A percentile compares a stretch with the other conserved stretches of the same genome.
These are phyloP conservation scores for Erpornis zantholeuca DNA, from an alignment of 2,113 vertebrate genomes.

Conservation along the genomic window DNA sequence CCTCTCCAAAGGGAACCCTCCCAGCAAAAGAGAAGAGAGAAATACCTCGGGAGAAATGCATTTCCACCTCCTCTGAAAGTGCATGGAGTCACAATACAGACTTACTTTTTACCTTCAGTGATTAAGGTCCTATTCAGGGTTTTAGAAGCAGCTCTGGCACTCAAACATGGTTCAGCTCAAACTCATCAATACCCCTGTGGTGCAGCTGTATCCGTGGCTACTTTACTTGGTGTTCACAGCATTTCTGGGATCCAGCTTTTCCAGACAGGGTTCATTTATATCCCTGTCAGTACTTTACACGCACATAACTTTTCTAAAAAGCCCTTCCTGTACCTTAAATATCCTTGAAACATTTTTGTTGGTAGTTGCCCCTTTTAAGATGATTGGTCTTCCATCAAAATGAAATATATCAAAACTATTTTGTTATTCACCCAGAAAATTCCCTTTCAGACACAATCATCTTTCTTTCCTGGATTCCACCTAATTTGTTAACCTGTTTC, in stretches of 20 bases:
- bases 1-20: not conserved
- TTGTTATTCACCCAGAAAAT: conserved; percentile 48
- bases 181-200: not conserved
- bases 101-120: not conserved
- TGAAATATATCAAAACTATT: conserved; percentile 38
- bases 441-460: conserved; percentile 25
- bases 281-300: not conserved
- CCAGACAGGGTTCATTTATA: not conserved
- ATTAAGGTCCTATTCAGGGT: not conserved
- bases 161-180: accelerated
- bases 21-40: not conserved
- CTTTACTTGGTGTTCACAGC: not conserved
- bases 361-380: not conserved
- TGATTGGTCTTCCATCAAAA: conserved; percentile 38
- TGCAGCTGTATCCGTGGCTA: not conserved
- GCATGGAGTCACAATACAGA: not conserved
- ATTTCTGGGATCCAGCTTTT: not conserved
- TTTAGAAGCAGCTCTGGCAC: not conserved
- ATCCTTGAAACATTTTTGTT: conserved; percentile 21
- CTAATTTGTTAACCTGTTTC: conserved; percentile 37
- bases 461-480: conserved; percentile 17
- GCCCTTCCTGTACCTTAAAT: not conserved
- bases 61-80: not conserved
- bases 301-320: not conserved
- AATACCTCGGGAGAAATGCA: not conserved